These are phyloP conservation scores for Dinoponera quadriceps DNA, from an alignment of 1,140 invertebrate species.

Conservation along the genomic window DNA sequence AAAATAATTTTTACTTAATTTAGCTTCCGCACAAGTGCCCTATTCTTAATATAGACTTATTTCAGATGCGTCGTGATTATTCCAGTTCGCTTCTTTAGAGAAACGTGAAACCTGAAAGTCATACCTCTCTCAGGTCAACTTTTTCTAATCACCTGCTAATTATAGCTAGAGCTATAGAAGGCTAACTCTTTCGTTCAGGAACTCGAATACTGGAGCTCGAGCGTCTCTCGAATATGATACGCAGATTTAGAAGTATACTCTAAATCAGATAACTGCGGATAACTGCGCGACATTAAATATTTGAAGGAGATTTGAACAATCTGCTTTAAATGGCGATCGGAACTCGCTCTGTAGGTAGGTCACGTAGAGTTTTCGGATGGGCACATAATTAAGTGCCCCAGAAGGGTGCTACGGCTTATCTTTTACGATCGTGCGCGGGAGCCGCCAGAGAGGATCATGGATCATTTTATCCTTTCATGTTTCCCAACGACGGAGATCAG, in stretches of 20 bases:
- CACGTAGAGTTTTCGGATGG: slow-evolving; percentile 47
- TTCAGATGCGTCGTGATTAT: too few relatives aligned
- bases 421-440: slow-evolving; percentile 49
- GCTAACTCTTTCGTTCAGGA: too few relatives aligned
- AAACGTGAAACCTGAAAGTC: too few relatives aligned
- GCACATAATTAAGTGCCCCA: slow-evolving; percentile 47
- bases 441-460: slow-evolving; percentile 38
- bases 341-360: slow-evolving; percentile 29
- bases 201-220: neutral
- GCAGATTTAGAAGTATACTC: neutral
- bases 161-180: too few relatives aligned
- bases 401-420: slow-evolving; percentile 45
- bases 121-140: too few relatives aligned
- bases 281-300: slow-evolving; percentile 24
- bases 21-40: too few relatives aligned
- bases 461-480: slow-evolving; percentile 57
- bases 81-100: too few relatives aligned
- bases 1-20: too few relatives aligned
- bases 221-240: neutral
- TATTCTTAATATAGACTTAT: too few relatives aligned
- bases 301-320: neutral
- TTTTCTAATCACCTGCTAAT: too few relatives aligned
- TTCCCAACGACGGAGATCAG: slow-evolving; percentile 17
- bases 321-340: slow-evolving; percentile 25
- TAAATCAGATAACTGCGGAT: neutral